A percentile compares a stretch with the other conserved stretches of the same genome.
Evolutionary conservation across 2,888 invertebrate species (phyloP).

Genomic region (Spilosoma lubricipeda): DNA sequence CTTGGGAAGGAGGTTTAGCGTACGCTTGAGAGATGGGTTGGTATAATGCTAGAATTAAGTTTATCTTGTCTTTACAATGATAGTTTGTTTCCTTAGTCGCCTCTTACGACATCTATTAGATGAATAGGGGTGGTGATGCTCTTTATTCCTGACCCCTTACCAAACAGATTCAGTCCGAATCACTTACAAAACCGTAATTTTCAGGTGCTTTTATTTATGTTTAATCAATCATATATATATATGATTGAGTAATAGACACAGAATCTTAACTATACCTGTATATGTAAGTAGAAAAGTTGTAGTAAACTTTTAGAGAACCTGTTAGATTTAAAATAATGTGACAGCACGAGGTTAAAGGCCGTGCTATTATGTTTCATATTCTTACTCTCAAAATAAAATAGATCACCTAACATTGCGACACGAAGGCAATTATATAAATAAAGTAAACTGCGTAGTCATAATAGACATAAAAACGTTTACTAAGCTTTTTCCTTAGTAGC

Average conservation of each 20-base stretch:
- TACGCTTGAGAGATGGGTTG: no score
- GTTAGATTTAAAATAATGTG: background rate
- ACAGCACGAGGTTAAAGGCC: background rate
- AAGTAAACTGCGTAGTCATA: background rate
- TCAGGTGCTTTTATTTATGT: background rate
- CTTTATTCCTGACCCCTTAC: no score
- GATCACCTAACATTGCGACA: background rate
- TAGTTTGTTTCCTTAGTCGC: no score
- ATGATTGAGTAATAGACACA: no score
- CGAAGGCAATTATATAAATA: conserved; percentile 5
- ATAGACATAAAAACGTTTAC: background rate
- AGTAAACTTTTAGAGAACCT: background rate
- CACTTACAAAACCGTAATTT: background rate
- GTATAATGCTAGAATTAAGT: no score
- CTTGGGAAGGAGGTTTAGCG: no score
- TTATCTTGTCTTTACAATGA: no score
- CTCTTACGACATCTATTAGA: no score
- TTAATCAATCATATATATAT: background rate
- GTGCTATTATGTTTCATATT: background rate
- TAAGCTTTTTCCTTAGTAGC: background rate
- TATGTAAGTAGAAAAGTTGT: background rate
- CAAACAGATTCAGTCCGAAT: background rate
- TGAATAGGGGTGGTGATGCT: no score
- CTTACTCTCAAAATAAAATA: background rate
- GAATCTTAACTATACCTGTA: no score